Conservation (phyloP, 1,140 invertebrate species). For the Latrodectus geometricus region DNA sequence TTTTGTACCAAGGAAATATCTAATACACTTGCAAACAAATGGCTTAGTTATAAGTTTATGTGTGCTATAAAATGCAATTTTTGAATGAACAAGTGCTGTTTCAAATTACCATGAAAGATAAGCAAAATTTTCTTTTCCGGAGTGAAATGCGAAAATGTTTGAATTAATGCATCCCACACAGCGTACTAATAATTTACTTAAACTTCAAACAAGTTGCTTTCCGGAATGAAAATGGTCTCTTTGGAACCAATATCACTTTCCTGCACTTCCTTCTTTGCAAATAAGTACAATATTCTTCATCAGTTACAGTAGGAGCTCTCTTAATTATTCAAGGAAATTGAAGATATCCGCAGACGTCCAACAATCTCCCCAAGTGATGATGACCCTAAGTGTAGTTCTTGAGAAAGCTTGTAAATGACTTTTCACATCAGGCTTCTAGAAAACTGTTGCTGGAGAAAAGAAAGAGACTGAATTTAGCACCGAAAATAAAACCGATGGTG, state of each 20-base stretch:
- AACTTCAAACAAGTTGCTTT: no score
- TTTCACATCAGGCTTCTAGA: background rate
- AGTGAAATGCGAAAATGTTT: no score
- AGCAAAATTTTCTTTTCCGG: background rate
- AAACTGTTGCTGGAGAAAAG: background rate
- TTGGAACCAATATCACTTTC: background rate
- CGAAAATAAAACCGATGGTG: background rate
- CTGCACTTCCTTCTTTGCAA: background rate
- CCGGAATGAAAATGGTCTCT: no score
- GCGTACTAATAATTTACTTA: no score
- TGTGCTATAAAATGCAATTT: background rate
- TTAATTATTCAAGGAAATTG: slow-evolving; percentile 26
- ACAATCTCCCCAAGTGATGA: background rate
- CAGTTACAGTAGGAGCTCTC: background rate
- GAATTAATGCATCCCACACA: no score
- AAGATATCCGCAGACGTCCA: background rate
- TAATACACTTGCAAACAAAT: background rate
- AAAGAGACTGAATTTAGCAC: slow-evolving; percentile 5
- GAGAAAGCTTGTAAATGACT: slow-evolving; percentile 23
- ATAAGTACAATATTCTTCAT: background rate
- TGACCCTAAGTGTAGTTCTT: slow-evolving; percentile 15
- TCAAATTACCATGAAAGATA: background rate
- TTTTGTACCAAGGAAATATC: background rate
- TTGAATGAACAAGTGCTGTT: background rate
- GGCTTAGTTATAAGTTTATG: background rate